Evolutionary conservation across 2,888 invertebrate genomes (phyloP), one percentile per base, ranked within the genome.

Genomic region (Nipponacmea schrenckii): DNA sequence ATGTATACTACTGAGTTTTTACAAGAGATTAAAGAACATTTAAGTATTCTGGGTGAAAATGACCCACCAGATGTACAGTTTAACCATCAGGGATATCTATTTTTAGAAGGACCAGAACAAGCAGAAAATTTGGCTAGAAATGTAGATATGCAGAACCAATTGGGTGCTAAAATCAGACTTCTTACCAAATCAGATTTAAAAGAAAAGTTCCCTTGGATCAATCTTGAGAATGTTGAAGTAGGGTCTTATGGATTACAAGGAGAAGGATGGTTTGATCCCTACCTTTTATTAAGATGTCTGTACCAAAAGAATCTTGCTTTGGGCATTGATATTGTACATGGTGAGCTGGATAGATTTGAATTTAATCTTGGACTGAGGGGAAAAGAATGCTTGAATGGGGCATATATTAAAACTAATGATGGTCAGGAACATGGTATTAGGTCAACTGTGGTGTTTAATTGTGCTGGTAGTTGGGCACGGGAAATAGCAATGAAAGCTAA

Each of bases 241-340:
- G 96, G 93, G 27, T 94, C 94, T 81, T 92, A 93, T 80, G 96
- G 91, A 0, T 83, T 94, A 10, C 94, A 95, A 86, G 94, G 94
- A 81, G 98, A 98, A 90, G 99, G 99, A 31, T 95, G 95, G 91
- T 96, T 98, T 89, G 96, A 98, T 90, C 94, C 98, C 0, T 95
- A 94, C 94, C 91, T 93, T 1, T 88, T 97, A 8, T 89, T 97
- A 24, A 91, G 91, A 77, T 94, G 94, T 1, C 91, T 96, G 17
- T 92, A 94, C 84, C 91, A 91, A 64, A 95, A 94, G 87, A 93
- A 95, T 46, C 87, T 91, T 27, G 91, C 93, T 39, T 90, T 94
- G 76, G 97, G 96, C 2, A 92, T 93, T 0, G 91, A 92, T 72
- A 97, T 93, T 89, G 88, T 95, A 0, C 91, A 92, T 75, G 96